phyloP scores from a whole-genome alignment of 2,113 vertebrate genomes.

The Macquaria australasica region DNA sequence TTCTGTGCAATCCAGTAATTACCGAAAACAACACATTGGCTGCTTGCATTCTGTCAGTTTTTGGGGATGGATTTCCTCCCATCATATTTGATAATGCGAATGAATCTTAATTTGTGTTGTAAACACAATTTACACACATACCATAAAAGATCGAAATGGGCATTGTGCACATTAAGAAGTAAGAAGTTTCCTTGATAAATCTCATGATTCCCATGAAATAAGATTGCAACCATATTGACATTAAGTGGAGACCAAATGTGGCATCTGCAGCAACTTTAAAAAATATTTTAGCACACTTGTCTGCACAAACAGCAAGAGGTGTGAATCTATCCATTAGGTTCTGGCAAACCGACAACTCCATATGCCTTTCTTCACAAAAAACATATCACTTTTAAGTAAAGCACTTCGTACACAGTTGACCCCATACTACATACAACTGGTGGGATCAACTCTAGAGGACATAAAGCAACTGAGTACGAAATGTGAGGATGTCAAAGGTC shows the following conservation, averaged over 20 bases:
- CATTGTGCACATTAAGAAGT: not conserved
- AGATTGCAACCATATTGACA: not conserved
- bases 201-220: not conserved
- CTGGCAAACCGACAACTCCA: not conserved
- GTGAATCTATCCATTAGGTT: not conserved
- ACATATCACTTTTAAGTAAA: not conserved
- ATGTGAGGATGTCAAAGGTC: conserved; percentile 3
- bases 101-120: conserved; percentile 33
- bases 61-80: not conserved
- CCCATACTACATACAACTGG: not conserved
- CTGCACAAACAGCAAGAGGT: not conserved
- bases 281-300: not conserved
- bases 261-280: not conserved
- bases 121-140: conserved; percentile 3
- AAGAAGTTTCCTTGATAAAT: not conserved
- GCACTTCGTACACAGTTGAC: not conserved
- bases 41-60: conserved; percentile 24
- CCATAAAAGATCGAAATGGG: not conserved
- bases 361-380: not conserved
- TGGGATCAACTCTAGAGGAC: not conserved
- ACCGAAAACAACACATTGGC: conserved; percentile 43
- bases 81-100: conserved; percentile 29
- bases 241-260: not conserved
- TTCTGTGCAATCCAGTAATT: conserved; percentile 49
- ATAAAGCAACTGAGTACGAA: not conserved